Evolutionary conservation across 2,888 invertebrate genomes (phyloP), one percentile per base, ranked within the genome.

Genomic region (Cerceris rybyensis): DNA sequence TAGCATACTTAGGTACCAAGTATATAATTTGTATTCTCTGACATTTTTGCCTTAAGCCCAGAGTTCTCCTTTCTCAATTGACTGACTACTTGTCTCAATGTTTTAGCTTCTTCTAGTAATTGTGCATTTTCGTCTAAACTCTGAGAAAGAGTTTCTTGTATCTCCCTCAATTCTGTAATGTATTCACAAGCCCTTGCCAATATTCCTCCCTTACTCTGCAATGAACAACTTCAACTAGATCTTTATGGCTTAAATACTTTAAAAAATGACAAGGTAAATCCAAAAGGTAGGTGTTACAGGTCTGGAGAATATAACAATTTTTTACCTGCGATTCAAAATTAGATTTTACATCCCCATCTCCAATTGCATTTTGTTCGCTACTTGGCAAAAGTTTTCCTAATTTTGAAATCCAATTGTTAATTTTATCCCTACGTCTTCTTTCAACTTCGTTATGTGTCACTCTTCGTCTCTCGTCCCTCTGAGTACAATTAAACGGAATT

Each of bases 391-490:
- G 94, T 88, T 97, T 96, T 4, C 97, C 97, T 72, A 98, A 93
- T 92, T 97, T 97, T 54, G 96, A 95, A 82, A 98, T 98, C 98
- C 98, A 98, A 89, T 96, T 97, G 92, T 98, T 98, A 78, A 98
- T 98, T 94, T 98, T 98, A 90, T 98, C 98, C 81, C 98, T 93
- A 49, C 98, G 94, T 75, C 98, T 93, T 86, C 98, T 94, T 92
- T 98, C 98, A 7, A 98, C 98, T 93, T 98, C 98, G 90, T 98
- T 98, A 92, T 98, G 98, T 14, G 97, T 98, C 2, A 97, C 97
- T 88, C 98, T 94, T 81, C 98, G 93, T 88, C 96, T 95, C 88
- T 97, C 97, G 88, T 98, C 97, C 67, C 90, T 98, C 97, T 76
- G 90, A 75, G 90, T 91, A 85, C 66, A 76, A 71, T 9, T 39